Evolutionary conservation across 1,140 invertebrate genomes (phyloP).

Genomic region (Drosophila subpulchrella): DNA sequence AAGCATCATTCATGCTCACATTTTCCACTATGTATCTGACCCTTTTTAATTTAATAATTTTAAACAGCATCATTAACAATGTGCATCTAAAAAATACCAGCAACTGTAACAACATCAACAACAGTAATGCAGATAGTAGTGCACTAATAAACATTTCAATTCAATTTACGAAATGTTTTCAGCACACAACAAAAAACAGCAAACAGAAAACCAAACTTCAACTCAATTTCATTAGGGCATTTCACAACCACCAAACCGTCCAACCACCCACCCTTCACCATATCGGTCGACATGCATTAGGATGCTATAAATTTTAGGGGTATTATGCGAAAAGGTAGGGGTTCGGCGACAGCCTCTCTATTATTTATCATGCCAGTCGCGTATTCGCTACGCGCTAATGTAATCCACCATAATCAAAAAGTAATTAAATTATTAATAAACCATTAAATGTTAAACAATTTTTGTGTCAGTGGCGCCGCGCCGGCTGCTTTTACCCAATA

Average conservation of each 20-base stretch:
- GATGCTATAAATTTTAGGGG: slow-evolving; percentile 26
- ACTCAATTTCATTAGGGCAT: slow-evolving; percentile 77
- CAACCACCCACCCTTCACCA: neutral
- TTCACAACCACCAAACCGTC: slow-evolving; percentile 32
- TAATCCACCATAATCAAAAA: slow-evolving; percentile 81
- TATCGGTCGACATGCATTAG: slow-evolving; percentile 28
- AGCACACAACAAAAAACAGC: slow-evolving; percentile 25
- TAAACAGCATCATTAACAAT: slow-evolving; percentile 67
- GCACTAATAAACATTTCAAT: slow-evolving; percentile 79
- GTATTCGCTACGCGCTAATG: slow-evolving; percentile 72
- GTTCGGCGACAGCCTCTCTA: slow-evolving; percentile 27
- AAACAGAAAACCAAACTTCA: slow-evolving; percentile 75
- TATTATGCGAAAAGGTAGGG: neutral
- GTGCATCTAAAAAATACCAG: slow-evolving; percentile 27
- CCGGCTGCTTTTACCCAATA: neutral
- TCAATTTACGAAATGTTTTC: slow-evolving; percentile 75
- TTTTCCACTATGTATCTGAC: slow-evolving; percentile 10
- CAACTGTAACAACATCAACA: slow-evolving; percentile 50
- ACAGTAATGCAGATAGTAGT: slow-evolving; percentile 41
- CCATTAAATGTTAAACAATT: slow-evolving; percentile 80
- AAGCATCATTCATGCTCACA: slow-evolving; percentile 4
- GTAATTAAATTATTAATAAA: slow-evolving; percentile 83
- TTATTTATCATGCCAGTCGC: slow-evolving; percentile 56
- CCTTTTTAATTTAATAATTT: slow-evolving; percentile 68
- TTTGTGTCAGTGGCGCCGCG: slow-evolving; percentile 50